These are phyloP conservation scores for Ochotona princeps DNA, from an alignment of 2,113 vertebrate species.

Conservation along the genomic window DNA sequence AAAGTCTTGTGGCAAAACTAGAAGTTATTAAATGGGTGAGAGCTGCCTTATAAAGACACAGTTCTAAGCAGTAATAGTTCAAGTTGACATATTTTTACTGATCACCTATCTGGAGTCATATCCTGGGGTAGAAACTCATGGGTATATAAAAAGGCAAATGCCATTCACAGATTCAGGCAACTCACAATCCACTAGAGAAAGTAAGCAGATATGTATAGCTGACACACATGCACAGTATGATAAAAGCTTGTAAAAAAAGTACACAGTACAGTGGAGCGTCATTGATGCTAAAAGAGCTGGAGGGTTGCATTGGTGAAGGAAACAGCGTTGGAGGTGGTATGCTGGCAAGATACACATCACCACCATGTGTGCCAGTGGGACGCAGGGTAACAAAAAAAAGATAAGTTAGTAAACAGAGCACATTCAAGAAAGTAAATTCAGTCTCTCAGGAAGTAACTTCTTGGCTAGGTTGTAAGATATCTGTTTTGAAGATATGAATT, in stretches of 20 bases:
- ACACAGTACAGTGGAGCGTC: background rate
- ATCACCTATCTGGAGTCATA: slow-evolving; percentile 66
- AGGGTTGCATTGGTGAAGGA: background rate
- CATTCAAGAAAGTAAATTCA: background rate
- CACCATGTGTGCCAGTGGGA: background rate
- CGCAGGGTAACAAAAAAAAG: background rate
- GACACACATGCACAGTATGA: background rate
- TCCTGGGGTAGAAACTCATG: slow-evolving; percentile 1
- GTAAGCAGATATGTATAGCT: background rate
- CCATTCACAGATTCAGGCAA: background rate
- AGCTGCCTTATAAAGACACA: slow-evolving; percentile 76
- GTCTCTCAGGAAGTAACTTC: background rate
- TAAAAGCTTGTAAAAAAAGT: background rate
- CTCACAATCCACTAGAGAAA: background rate
- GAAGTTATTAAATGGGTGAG: slow-evolving; percentile 77
- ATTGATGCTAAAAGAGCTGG: background rate
- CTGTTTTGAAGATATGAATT: slow-evolving; percentile 14
- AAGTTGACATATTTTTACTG: slow-evolving; percentile 58
- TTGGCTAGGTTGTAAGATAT: background rate
- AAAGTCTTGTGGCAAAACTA: slow-evolving; percentile 78
- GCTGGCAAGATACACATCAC: background rate
- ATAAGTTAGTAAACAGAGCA: background rate
- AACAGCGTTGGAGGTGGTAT: background rate
- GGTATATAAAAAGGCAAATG: slow-evolving; percentile 19
- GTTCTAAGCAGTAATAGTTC: slow-evolving; percentile 64